phyloP scores from a whole-genome alignment of 2,113 vertebrate genomes.

The Apodemus speciosus region DNA sequence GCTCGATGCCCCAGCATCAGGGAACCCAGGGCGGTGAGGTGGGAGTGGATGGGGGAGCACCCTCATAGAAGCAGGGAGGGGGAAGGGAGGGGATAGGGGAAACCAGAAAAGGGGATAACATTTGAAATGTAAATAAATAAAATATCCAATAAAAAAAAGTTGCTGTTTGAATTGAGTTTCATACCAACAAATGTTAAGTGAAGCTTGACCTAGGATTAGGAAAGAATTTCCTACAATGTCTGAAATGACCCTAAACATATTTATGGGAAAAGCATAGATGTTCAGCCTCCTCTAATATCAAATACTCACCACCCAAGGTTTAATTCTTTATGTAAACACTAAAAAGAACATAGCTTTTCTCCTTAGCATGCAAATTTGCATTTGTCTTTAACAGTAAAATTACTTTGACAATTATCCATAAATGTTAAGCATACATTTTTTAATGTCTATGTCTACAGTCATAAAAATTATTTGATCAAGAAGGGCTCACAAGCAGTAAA shows the following conservation, averaged over 20 bases:
- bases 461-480: neutral
- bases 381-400: neutral
- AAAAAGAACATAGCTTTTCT: neutral
- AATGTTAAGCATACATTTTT: neutral
- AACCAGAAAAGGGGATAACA: no score
- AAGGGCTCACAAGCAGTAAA: neutral
- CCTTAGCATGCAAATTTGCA: neutral
- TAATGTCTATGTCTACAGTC: neutral
- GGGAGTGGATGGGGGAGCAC: no score
- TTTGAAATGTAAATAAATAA: no score
- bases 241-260: neutral
- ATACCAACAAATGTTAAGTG: neutral
- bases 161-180: neutral
- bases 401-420: neutral
- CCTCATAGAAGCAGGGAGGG: no score
- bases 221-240: neutral
- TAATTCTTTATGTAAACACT: neutral
- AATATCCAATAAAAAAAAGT: neutral
- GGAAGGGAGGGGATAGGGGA: no score
- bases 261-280: neutral
- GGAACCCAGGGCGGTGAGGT: no score
- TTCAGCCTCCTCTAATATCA: neutral
- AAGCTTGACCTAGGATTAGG: neutral
- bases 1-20: no score
- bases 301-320: neutral